Evolutionary conservation across 2,113 vertebrate species (phyloP).

Genomic region (Cinclus cinclus): DNA sequence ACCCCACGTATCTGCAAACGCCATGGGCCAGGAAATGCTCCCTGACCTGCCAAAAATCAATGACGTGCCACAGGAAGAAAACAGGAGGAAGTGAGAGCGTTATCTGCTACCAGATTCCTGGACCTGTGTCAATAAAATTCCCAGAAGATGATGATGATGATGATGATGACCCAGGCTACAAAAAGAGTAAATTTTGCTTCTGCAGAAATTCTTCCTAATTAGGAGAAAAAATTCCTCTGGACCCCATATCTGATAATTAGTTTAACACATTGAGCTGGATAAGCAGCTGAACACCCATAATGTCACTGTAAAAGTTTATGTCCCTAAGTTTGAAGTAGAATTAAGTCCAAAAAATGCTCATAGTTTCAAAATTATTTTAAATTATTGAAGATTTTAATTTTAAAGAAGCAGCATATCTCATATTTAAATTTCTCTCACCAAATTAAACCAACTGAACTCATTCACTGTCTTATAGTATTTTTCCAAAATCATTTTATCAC

Average conservation of each 20-base stretch:
- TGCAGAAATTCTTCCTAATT: not conserved
- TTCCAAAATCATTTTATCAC: not conserved
- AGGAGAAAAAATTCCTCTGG: not conserved
- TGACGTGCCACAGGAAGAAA: not conserved
- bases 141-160: not conserved
- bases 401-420: not conserved
- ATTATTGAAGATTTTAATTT: not conserved
- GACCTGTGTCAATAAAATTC: not conserved
- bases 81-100: not conserved
- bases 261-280: not conserved
- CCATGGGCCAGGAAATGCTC: not conserved
- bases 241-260: not conserved
- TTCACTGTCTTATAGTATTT: not conserved
- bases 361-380: not conserved
- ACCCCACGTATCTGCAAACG: too few species aligned
- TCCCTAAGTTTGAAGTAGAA: not conserved
- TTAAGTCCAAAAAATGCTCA: not conserved
- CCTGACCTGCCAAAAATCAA: not conserved
- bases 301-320: not conserved
- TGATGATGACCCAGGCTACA: not conserved
- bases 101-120: not conserved
- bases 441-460: not conserved
- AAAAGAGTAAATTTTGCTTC: not conserved
- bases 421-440: not conserved
- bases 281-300: not conserved